Base-by-base conservation (phyloP, 2,113 vertebrate genomes). In the Corynorhinus townsendii region DNA sequence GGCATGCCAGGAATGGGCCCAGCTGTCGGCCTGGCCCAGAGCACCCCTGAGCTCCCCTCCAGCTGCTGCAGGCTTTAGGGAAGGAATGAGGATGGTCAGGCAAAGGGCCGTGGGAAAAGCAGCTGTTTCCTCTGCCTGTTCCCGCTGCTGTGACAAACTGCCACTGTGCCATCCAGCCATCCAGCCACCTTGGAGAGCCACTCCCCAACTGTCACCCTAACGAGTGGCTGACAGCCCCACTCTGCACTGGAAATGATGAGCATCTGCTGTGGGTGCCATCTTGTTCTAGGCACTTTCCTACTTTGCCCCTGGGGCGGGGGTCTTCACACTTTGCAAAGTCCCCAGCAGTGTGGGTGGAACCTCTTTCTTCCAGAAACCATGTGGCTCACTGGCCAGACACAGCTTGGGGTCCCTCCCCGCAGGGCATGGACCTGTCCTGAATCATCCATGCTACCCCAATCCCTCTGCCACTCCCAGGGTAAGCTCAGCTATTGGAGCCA, bases 1-100 rank as follows among this genome's bases (percentile, higher is more conserved):
- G 71, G 28, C 66, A 52, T 3, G 86, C 79, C 72, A 79, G 79
- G 77, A 92, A 95, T 56, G 90, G 72, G n/a, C 71, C 72, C 90
- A 93, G 93, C 80, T 94, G 93, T 59, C n/a, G 6, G 40, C 40
- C 59, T 40, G 56, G 89, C 83, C 54, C 19, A 10, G 43, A 30
- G 85, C 76, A 16, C 35, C 45, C 40, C 19, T 4, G 30, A 2
- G 10, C 19, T 40, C 30, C 84, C 35, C 76, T 89, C 69, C 84
- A 92, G 89, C 89, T 87, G 83, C 59, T 75, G 68, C 33, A 19
- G 69, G 22, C 82, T 66, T 56, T 79, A 56, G 35, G 9, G 5
- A 33, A 62, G 40, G 64, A 79, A 26, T 19, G 24, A 43, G 38
- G 85, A 16, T 15, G 38, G 62, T 56, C 30, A 62, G 20, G 30